phyloP scores from a whole-genome alignment of 2,797 vertebrate genomes.

The Antennarius maculatus region DNA sequence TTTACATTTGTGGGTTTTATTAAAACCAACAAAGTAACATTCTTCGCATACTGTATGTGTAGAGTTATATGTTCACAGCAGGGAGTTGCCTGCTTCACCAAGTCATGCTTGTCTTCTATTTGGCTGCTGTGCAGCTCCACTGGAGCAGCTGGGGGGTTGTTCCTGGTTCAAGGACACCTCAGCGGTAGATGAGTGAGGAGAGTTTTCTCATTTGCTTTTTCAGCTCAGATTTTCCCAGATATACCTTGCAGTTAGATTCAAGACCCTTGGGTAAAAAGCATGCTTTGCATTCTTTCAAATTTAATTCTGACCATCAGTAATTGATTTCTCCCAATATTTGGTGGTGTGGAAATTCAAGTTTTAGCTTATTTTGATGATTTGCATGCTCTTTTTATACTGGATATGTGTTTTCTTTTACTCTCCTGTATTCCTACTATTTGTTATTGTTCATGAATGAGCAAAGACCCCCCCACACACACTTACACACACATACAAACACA shows the following conservation, averaged over 20 bases:
- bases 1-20: background rate
- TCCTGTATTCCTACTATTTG: conserved; percentile 9
- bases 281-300: conserved; percentile 16
- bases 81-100: conserved; percentile 48
- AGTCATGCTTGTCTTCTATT: conserved; percentile 47
- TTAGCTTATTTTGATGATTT: conserved; percentile 16
- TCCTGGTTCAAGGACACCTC: conserved; percentile 70
- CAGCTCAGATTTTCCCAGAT: conserved; percentile 41
- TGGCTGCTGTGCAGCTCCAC: conserved; percentile 56
- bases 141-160: conserved; percentile 60
- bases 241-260: conserved; percentile 28
- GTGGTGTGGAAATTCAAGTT: conserved; percentile 1
- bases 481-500: too few relatives aligned
- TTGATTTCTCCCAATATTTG: conserved; percentile 16
- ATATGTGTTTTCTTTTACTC: conserved; percentile 13
- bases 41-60: conserved; percentile 59
- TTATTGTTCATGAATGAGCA: conserved; percentile 50
- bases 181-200: conserved; percentile 40
- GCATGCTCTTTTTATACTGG: conserved; percentile 11
- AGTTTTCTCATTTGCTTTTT: conserved; percentile 50
- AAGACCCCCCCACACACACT: background rate
- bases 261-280: conserved; percentile 28
- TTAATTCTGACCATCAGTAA: conserved; percentile 12
- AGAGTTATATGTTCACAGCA: conserved; percentile 51
- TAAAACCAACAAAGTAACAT: conserved; percentile 18